Conservation (phyloP, 2,888 invertebrate species). For the Xanthia icteritia region DNA sequence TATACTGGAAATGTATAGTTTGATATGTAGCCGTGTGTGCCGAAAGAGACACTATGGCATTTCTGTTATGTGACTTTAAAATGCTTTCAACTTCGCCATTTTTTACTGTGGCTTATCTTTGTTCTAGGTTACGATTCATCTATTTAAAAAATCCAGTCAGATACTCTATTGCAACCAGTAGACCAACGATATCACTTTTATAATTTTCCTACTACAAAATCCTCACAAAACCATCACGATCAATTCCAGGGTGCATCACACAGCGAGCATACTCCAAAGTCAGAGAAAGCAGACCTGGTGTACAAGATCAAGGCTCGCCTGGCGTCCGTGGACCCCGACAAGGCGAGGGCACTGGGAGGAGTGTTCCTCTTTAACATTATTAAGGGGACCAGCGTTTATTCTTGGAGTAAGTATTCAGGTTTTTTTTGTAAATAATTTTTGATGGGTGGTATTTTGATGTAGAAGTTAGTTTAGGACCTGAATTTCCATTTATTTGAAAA, state of each 20-base stretch:
- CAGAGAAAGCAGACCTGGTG: slow-evolving; percentile 81
- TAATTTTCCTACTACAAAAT: background rate
- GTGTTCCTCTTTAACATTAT: slow-evolving; percentile 88
- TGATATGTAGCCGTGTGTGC: too few species aligned
- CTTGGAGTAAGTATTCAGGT: slow-evolving; percentile 84
- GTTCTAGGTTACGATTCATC: too few species aligned
- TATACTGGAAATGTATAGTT: too few species aligned
- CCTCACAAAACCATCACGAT: background rate
- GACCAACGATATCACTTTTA: background rate
- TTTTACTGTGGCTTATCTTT: too few species aligned
- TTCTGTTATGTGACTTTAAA: too few species aligned
- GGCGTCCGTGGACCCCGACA: slow-evolving; percentile 78
- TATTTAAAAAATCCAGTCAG: too few species aligned
- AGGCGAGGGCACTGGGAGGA: slow-evolving; percentile 84
- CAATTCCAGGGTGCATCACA: slow-evolving; percentile 84
- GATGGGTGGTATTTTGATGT: background rate
- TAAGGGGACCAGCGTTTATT: slow-evolving; percentile 83
- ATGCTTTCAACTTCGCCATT: too few species aligned
- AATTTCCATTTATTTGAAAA: too few species aligned
- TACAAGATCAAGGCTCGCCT: slow-evolving; percentile 80
- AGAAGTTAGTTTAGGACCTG: too few species aligned
- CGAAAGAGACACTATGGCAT: too few species aligned
- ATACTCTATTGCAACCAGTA: too few species aligned
- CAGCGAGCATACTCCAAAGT: slow-evolving; percentile 74
- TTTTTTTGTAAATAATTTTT: background rate